Conservation (phyloP, 2,797 vertebrate genomes). For the Molossus alvarezi region DNA sequence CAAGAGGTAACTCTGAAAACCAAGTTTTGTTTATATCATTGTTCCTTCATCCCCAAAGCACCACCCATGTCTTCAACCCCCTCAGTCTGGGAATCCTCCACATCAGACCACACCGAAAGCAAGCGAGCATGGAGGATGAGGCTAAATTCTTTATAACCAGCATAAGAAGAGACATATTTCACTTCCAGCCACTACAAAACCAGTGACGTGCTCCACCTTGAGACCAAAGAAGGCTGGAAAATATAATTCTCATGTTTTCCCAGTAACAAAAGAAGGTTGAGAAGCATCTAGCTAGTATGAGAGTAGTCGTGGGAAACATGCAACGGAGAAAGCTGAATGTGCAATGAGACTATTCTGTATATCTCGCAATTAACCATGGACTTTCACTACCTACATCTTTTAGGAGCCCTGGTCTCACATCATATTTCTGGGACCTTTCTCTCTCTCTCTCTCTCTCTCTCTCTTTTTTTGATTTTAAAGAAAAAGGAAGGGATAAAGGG, state of each 20-base stretch:
- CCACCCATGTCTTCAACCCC: neutral
- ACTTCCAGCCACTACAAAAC: neutral
- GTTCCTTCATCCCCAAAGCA: neutral
- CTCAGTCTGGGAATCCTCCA: neutral
- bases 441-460: too few species aligned
- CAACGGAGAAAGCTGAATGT: neutral
- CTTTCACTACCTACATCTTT: neutral
- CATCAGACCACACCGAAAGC: neutral
- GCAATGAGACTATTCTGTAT: neutral
- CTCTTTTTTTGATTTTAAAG: too few species aligned
- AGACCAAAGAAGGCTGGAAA: neutral
- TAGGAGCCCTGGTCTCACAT: rapidly evolving
- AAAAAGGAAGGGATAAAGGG: too few species aligned
- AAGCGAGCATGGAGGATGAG: neutral
- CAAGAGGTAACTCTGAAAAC: neutral
- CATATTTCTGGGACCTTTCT: neutral
- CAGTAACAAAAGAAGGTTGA: neutral
- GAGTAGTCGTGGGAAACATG: neutral
- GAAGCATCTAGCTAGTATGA: neutral
- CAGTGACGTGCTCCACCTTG: neutral
- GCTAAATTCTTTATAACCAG: neutral
- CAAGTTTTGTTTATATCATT: neutral
- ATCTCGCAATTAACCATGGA: neutral
- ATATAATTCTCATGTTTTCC: neutral
- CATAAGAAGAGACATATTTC: neutral